Conservation (phyloP, 2,888 invertebrate genomes). For the Thysanoteuthis rhombus region DNA sequence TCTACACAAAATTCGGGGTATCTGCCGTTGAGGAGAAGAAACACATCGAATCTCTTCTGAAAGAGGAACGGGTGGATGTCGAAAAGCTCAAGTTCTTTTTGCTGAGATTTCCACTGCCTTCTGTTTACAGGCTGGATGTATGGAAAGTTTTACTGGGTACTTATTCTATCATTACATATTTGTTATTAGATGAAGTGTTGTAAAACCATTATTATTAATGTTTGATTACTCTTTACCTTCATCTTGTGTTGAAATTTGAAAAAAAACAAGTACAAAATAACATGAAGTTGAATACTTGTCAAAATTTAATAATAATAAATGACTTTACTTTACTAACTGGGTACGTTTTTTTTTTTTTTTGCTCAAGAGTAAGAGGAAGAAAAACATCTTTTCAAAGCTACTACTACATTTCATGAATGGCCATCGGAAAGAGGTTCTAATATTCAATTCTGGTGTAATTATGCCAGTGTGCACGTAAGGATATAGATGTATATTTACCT, state of each 20-base stretch:
- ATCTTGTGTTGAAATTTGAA: too few relatives aligned
- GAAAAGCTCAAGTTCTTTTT: slow-evolving; percentile 86
- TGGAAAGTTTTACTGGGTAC: slow-evolving; percentile 89
- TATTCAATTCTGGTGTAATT: too few relatives aligned
- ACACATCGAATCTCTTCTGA: slow-evolving; percentile 86
- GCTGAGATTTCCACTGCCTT: slow-evolving; percentile 84
- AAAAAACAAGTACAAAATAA: too few relatives aligned
- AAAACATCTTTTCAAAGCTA: neutral
- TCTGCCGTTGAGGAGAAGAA: slow-evolving; percentile 86
- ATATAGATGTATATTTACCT: too few relatives aligned
- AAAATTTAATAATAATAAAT: too few relatives aligned
- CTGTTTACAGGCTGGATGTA: slow-evolving; percentile 80
- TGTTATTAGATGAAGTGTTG: too few relatives aligned
- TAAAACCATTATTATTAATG: too few relatives aligned
- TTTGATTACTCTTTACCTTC: too few relatives aligned
- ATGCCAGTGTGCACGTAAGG: too few relatives aligned
- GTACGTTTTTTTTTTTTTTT: slow-evolving; percentile 67
- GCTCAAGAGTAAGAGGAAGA: neutral
- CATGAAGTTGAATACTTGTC: too few relatives aligned
- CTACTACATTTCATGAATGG: neutral
- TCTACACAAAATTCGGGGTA: slow-evolving; percentile 79
- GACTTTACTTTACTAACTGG: too few relatives aligned
- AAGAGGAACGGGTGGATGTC: slow-evolving; percentile 83
- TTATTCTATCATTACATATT: too few relatives aligned
- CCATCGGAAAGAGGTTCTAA: neutral